phyloP scores from a whole-genome alignment of 1,140 invertebrate genomes.

The Aphelinus atriplicis region DNA sequence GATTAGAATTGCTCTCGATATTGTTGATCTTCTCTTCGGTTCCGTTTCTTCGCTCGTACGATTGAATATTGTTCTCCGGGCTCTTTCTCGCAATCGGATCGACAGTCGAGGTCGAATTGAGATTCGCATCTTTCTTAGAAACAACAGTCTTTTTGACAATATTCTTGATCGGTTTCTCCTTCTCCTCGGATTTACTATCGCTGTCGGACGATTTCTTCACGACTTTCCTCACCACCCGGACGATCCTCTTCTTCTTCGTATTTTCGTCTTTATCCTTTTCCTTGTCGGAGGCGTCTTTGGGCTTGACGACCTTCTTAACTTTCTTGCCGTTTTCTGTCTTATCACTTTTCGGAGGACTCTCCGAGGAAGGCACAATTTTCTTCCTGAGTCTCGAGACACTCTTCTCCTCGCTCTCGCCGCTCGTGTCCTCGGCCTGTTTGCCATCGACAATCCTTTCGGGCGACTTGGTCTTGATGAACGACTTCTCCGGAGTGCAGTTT shows the following conservation, averaged over 20 bases:
- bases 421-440: constrained; percentile 45
- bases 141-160: constrained; percentile 42
- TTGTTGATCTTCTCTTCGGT: background rate
- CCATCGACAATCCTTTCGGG: constrained; percentile 45
- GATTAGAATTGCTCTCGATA: background rate
- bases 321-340: constrained; percentile 47
- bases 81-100: constrained; percentile 25
- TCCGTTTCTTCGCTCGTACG: background rate
- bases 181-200: constrained; percentile 50
- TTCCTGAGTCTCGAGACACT: constrained; percentile 42
- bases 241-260: constrained; percentile 58
- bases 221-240: constrained; percentile 56
- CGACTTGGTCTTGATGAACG: constrained; percentile 15
- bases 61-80: background rate
- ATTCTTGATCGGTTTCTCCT: constrained; percentile 43
- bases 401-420: constrained; percentile 40
- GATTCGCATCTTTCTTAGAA: constrained; percentile 44
- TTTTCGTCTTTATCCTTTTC: constrained; percentile 45
- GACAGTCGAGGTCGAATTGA: constrained; percentile 13
- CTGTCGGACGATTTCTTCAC: constrained; percentile 55
- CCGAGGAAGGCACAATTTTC: constrained; percentile 37
- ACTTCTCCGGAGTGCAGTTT: constrained; percentile 1
- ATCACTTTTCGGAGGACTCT: constrained; percentile 44
- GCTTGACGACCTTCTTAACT: constrained; percentile 45
- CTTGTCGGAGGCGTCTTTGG: constrained; percentile 40